Conservation (phyloP, 2,888 invertebrate genomes). For the Atherix ibis region DNA sequence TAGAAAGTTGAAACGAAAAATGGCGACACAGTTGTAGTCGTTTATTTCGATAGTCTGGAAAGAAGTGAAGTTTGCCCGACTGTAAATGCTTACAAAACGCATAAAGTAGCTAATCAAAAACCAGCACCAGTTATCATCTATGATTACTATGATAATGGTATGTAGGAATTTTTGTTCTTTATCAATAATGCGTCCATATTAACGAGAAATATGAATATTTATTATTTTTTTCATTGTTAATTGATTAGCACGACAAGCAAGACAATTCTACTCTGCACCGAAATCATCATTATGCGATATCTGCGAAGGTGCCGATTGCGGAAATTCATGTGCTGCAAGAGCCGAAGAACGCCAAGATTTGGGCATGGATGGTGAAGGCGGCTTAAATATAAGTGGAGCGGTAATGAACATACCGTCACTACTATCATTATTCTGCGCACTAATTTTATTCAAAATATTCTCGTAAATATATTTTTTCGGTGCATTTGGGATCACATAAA, state of each 20-base stretch:
- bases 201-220: no score
- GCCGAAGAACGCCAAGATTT: constrained; percentile 21
- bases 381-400: no score
- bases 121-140: constrained; percentile 73
- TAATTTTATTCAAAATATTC: no score
- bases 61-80: constrained; percentile 66
- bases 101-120: constrained; percentile 73
- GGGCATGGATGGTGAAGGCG: not conserved
- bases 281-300: constrained; percentile 64
- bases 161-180: no score
- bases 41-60: constrained; percentile 60
- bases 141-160: constrained; percentile 88
- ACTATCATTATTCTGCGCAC: no score
- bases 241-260: constrained; percentile 55
- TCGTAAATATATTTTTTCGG: no score
- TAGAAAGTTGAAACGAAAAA: constrained; percentile 50
- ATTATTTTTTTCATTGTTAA: no score
- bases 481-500: no score
- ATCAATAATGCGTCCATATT: no score
- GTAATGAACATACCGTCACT: no score
- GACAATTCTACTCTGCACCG: constrained; percentile 63
- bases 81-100: constrained; percentile 68
- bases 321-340: constrained; percentile 24
- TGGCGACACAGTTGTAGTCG: constrained; percentile 45
- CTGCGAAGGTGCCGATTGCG: constrained; percentile 50